These are phyloP conservation scores for Lithophane semibrunnea DNA, from an alignment of 2,888 invertebrate species.

Conservation along the genomic window DNA sequence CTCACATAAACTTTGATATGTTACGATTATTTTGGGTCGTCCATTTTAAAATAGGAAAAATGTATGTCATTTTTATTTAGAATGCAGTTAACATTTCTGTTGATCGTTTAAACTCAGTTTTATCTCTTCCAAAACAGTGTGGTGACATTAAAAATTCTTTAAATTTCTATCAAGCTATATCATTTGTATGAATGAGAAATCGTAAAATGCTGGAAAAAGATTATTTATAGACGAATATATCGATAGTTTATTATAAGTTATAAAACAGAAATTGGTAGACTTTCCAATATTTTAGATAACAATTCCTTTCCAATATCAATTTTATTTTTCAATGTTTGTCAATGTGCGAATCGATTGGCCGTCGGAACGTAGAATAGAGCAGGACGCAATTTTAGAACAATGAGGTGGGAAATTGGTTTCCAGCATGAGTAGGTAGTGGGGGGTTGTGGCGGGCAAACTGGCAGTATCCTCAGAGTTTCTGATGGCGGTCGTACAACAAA, in stretches of 20 bases:
- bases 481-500: slow-evolving; percentile 54
- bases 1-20: slow-evolving; percentile 41
- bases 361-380: slow-evolving; percentile 70
- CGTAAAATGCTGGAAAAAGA: not conserved
- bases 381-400: slow-evolving; percentile 86
- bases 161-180: not conserved
- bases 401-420: slow-evolving; percentile 85
- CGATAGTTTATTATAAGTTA: slow-evolving; percentile 12
- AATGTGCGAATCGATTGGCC: slow-evolving; percentile 74
- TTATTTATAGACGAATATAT: not conserved
- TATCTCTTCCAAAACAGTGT: slow-evolving; percentile 45
- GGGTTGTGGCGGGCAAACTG: slow-evolving; percentile 57
- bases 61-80: slow-evolving; percentile 58
- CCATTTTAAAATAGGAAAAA: slow-evolving; percentile 40
- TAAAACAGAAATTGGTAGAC: slow-evolving; percentile 30
- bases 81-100: slow-evolving; percentile 47
- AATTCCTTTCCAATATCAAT: slow-evolving; percentile 64
- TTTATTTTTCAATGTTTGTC: slow-evolving; percentile 77
- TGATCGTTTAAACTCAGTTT: slow-evolving; percentile 52
- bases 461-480: slow-evolving; percentile 46
- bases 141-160: slow-evolving; percentile 35
- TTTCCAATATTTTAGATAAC: slow-evolving; percentile 48
- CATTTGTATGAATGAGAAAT: slow-evolving; percentile 11
- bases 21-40: slow-evolving; percentile 30
- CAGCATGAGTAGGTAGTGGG: slow-evolving; percentile 67